These are phyloP conservation scores for Antedon mediterranea DNA, from an alignment of 53 echinoderm and acorn worm genomes.

Conservation along the genomic window DNA sequence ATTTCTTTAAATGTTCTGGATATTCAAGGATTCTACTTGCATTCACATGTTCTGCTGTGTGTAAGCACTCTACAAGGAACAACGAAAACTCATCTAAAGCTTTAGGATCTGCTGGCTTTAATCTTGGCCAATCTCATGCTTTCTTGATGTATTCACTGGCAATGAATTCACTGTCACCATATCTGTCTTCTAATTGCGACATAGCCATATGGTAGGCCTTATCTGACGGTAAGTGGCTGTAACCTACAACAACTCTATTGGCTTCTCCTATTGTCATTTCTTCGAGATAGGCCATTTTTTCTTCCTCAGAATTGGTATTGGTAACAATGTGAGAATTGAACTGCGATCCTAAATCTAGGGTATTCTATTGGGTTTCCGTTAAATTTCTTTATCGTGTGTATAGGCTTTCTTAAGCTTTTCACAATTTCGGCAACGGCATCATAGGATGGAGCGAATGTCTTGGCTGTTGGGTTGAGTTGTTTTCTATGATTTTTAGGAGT, in stretches of 20 bases:
- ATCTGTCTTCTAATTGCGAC: neutral
- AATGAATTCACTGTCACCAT: neutral
- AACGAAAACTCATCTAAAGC: neutral
- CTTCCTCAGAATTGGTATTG: neutral
- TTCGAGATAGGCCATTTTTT: neutral
- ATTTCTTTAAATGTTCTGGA: neutral
- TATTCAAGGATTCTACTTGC: neutral
- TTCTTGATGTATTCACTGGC: neutral
- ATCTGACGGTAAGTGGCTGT: neutral
- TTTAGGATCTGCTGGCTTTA: neutral
- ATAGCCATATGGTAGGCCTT: neutral
- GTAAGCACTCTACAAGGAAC: neutral
- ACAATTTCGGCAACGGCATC: no score
- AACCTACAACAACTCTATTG: neutral
- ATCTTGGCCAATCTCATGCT: neutral
- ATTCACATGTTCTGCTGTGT: neutral
- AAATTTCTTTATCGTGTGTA: neutral
- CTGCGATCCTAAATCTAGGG: neutral
- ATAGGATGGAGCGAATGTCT: no score
- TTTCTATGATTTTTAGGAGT: no score
- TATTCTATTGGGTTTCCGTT: neutral
- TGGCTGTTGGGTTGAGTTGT: no score
- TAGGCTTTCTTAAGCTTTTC: neutral
- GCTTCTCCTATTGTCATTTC: neutral
- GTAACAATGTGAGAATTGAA: neutral